Percentiles rank a stretch among this genome's conserved stretches.
Evolutionary conservation across 2,888 invertebrate genomes (phyloP).

Genomic region (Ornithoptera alexandrae): DNA sequence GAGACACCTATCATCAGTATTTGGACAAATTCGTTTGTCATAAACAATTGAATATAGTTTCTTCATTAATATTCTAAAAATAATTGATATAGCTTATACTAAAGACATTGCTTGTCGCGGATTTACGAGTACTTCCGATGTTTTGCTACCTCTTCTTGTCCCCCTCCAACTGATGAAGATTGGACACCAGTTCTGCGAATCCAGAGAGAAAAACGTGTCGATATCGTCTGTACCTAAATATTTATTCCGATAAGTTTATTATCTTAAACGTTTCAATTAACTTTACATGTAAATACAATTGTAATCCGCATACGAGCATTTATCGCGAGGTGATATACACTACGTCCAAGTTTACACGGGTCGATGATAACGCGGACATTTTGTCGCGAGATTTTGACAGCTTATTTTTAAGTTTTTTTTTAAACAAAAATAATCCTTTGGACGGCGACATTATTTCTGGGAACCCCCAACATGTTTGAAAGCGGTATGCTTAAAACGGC

Average conservation of each 20-base stretch:
- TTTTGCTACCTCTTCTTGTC: too few species aligned
- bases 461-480: conserved; percentile 16
- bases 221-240: background rate
- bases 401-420: conserved; percentile 38
- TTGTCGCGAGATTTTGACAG: conserved; percentile 45
- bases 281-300: background rate
- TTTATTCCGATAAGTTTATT: background rate
- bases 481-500: conserved; percentile 8
- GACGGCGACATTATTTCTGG: conserved; percentile 17
- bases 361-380: conserved; percentile 51
- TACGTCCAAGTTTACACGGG: conserved; percentile 50
- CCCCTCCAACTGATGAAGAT: too few species aligned
- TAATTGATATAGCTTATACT: too few species aligned
- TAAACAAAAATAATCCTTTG: conserved; percentile 1
- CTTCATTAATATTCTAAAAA: too few species aligned
- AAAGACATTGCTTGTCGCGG: too few species aligned
- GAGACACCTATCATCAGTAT: too few species aligned
- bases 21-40: too few species aligned
- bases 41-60: too few species aligned
- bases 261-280: conserved; percentile 1
- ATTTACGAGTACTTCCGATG: too few species aligned
- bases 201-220: too few species aligned
- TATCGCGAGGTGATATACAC: conserved; percentile 38
- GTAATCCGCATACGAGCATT: background rate
- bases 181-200: too few species aligned